phyloP scores from a whole-genome alignment of 2,797 vertebrate species.

The Alcedo quadribrachys region DNA sequence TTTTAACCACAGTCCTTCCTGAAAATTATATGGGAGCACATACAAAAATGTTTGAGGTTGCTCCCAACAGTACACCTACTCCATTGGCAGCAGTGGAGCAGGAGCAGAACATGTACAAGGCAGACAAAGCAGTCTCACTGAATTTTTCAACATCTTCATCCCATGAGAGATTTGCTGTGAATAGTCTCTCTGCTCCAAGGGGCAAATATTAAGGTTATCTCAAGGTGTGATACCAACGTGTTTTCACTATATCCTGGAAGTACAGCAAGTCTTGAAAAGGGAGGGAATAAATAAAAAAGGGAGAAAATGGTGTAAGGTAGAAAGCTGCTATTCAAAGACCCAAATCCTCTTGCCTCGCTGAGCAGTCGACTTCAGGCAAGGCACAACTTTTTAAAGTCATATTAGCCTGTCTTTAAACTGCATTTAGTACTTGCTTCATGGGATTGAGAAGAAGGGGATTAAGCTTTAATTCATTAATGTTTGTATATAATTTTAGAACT shows the following conservation, averaged over 20 bases:
- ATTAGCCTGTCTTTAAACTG: slow-evolving; percentile 29
- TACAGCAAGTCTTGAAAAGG: background rate
- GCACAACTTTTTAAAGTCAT: background rate
- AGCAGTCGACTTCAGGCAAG: background rate
- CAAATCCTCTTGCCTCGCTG: background rate
- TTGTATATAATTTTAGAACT: slow-evolving; percentile 59
- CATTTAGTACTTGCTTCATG: background rate
- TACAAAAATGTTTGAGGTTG: background rate
- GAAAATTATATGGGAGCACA: background rate
- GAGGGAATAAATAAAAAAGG: background rate
- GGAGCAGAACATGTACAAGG: background rate
- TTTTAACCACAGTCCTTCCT: background rate
- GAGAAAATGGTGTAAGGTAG: background rate
- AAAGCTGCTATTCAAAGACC: background rate
- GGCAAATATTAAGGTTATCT: background rate
- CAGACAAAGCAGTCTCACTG: background rate
- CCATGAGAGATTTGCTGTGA: background rate
- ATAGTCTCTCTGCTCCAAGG: background rate
- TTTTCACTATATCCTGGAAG: background rate
- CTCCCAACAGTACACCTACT: background rate
- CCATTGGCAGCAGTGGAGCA: background rate
- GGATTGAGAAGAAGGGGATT: slow-evolving; percentile 4
- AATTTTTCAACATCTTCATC: slow-evolving; percentile 12
- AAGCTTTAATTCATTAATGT: slow-evolving; percentile 40
- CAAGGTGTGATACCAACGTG: background rate